Evolutionary conservation across 2,888 invertebrate species (phyloP).

Genomic region (Habroteleia sp.): DNA sequence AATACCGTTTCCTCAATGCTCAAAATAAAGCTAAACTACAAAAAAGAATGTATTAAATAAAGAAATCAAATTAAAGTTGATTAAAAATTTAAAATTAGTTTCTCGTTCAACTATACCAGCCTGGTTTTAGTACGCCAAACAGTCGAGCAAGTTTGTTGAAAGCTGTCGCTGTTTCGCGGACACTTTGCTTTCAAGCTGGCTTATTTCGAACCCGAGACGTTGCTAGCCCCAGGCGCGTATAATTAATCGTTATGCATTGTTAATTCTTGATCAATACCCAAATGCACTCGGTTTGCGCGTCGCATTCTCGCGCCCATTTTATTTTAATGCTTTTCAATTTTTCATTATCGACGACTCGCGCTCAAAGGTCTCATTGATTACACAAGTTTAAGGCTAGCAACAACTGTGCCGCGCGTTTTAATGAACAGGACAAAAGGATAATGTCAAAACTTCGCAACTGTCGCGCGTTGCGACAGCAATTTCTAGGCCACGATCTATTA

Average conservation of each 20-base stretch:
- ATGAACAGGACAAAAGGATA: constrained; percentile 59
- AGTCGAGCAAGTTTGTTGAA: too few relatives aligned
- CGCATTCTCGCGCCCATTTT: neutral
- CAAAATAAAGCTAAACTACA: too few relatives aligned
- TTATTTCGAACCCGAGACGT: neutral
- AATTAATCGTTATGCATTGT: constrained; percentile 38
- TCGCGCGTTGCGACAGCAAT: neutral
- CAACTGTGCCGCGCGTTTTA: constrained; percentile 55
- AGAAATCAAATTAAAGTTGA: too few relatives aligned
- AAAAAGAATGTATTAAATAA: too few relatives aligned
- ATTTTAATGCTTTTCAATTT: constrained; percentile 42
- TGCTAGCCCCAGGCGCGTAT: neutral
- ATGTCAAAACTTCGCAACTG: constrained; percentile 49
- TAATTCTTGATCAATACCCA: constrained; percentile 34
- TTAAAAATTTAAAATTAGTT: too few relatives aligned
- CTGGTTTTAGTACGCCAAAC: too few relatives aligned
- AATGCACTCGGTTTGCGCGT: constrained; percentile 8
- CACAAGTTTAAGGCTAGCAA: constrained; percentile 41
- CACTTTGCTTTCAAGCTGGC: neutral
- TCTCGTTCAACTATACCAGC: too few relatives aligned
- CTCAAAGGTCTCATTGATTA: constrained; percentile 53
- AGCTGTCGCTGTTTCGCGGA: too few relatives aligned
- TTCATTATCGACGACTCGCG: constrained; percentile 35
- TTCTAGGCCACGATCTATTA: constrained; percentile 41
- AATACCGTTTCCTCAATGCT: too few relatives aligned